These are phyloP conservation scores for Agriopis marginaria DNA, from an alignment of 2,888 invertebrate genomes.

Conservation along the genomic window DNA sequence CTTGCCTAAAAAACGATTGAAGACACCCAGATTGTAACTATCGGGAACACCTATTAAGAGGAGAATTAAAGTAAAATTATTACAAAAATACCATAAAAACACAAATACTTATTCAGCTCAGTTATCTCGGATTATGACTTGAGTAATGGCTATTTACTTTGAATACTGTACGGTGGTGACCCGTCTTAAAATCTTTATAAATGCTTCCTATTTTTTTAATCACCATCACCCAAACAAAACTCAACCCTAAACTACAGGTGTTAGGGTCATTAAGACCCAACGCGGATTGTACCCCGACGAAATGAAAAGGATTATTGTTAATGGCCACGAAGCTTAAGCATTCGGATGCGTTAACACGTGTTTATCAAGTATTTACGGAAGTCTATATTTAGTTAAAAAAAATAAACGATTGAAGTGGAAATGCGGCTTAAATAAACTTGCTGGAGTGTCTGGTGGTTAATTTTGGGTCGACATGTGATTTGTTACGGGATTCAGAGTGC, in stretches of 20 bases:
- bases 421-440: conserved; percentile 59
- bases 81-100: conserved; percentile 21
- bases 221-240: conserved; percentile 43
- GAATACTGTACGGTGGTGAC: conserved; percentile 61
- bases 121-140: conserved; percentile 57
- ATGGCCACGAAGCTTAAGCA: conserved; percentile 65
- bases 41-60: no score
- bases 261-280: conserved; percentile 47
- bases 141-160: conserved; percentile 70
- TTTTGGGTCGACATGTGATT: conserved; percentile 67
- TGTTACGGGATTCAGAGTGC: conserved; percentile 59
- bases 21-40: no score
- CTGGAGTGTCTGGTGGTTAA: conserved; percentile 63
- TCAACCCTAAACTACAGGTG: conserved; percentile 54
- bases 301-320: conserved; percentile 79
- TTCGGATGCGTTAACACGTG: conserved; percentile 68
- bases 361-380: conserved; percentile 64
- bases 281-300: conserved; percentile 50
- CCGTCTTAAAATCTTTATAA: conserved; percentile 70
- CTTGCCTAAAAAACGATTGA: no score
- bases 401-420: conserved; percentile 48
- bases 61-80: background rate
- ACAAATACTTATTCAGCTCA: conserved; percentile 47
- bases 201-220: conserved; percentile 61
- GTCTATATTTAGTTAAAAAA: conserved; percentile 56